Evolutionary conservation across 2,888 invertebrate genomes (phyloP).

Genomic region (Netelia melanura): DNA sequence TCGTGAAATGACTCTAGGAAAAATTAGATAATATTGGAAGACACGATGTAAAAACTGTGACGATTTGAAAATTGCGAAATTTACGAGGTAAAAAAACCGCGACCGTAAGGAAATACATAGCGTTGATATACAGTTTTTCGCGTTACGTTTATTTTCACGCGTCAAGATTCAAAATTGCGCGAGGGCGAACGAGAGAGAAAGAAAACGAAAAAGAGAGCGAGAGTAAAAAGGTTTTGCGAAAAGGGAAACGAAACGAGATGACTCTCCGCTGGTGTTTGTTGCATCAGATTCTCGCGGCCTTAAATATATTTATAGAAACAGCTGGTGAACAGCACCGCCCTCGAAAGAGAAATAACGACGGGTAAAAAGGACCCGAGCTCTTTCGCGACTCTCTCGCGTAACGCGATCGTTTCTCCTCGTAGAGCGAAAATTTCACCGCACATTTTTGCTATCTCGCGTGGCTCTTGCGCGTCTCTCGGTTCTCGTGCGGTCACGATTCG

Average conservation of each 20-base stretch:
- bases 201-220: slow-evolving; percentile 41
- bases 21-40: no score
- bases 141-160: slow-evolving; percentile 51
- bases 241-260: slow-evolving; percentile 39
- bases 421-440: slow-evolving; percentile 62
- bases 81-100: neutral
- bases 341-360: slow-evolving; percentile 66
- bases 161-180: slow-evolving; percentile 31
- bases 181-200: slow-evolving; percentile 54
- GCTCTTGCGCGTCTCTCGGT: slow-evolving; percentile 54
- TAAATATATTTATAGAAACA: slow-evolving; percentile 80
- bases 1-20: neutral
- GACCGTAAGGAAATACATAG: neutral
- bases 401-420: slow-evolving; percentile 46
- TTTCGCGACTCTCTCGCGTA: slow-evolving; percentile 64
- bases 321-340: slow-evolving; percentile 76
- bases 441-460: slow-evolving; percentile 41
- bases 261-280: slow-evolving; percentile 73
- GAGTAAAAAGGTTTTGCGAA: neutral
- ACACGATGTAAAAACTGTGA: no score
- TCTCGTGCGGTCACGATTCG: slow-evolving; percentile 57
- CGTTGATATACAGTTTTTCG: slow-evolving; percentile 33
- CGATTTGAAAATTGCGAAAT: no score
- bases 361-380: slow-evolving; percentile 40
- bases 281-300: slow-evolving; percentile 80